These are phyloP conservation scores for Tychaedon coryphoeus DNA, from an alignment of 2,113 vertebrate species.

Conservation along the genomic window DNA sequence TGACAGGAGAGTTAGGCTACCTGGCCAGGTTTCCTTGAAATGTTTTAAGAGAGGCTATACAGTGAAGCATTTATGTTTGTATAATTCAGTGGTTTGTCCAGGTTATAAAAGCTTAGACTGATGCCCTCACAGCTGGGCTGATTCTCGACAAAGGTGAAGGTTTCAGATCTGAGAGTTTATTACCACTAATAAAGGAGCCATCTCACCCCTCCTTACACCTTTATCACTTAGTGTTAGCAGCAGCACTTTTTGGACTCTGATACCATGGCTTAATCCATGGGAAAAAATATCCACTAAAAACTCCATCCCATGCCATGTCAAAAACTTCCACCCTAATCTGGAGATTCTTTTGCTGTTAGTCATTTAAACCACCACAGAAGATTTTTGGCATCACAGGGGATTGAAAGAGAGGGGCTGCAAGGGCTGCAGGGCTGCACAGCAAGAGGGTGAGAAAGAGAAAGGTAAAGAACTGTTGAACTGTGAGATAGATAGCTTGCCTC, in stretches of 20 bases:
- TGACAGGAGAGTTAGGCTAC: neutral
- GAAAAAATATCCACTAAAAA: neutral
- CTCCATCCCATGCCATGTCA: fast-evolving
- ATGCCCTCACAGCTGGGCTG: neutral
- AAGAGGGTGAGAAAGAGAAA: neutral
- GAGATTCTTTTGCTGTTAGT: neutral
- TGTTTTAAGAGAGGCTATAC: neutral
- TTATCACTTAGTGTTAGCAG: neutral
- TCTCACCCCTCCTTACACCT: neutral
- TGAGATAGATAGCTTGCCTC: neutral
- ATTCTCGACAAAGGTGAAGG: neutral
- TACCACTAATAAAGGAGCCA: neutral
- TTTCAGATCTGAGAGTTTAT: neutral
- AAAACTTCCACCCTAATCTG: neutral
- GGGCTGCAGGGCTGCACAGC: neutral
- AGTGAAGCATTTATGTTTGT: neutral
- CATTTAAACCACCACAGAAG: neutral
- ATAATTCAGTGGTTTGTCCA: neutral
- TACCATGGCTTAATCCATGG: neutral
- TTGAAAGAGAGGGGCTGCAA: neutral
- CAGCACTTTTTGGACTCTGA: neutral
- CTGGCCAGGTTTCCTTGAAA: neutral
- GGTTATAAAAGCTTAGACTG: neutral
- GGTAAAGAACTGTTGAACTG: neutral
- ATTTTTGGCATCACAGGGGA: neutral